A percentile compares a stretch with the other conserved stretches of the same genome.
Evolutionary conservation across 2,113 vertebrate genomes (phyloP).

Genomic region (Callionymus lyra): DNA sequence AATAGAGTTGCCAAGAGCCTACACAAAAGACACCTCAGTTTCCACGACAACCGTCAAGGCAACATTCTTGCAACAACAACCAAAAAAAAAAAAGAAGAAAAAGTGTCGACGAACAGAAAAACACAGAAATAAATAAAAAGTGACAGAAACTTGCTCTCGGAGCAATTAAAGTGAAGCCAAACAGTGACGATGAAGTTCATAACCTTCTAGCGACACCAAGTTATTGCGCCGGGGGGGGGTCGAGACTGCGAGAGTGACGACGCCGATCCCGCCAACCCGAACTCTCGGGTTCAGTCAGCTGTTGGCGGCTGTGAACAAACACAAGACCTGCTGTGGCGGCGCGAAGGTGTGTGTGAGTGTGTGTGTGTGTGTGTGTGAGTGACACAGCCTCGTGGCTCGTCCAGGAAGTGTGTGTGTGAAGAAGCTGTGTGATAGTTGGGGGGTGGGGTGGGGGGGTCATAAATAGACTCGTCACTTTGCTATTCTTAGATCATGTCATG

Average conservation of each 20-base stretch:
- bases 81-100: slow-evolving; percentile 8
- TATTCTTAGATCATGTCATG: too few species aligned
- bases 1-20: slow-evolving; percentile 50
- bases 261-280: slow-evolving; percentile 33
- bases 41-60: slow-evolving; percentile 61
- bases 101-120: slow-evolving; percentile 12
- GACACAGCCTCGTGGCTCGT: too few species aligned
- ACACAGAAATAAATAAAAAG: neutral
- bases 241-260: too few species aligned
- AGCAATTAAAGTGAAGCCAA: neutral
- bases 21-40: slow-evolving; percentile 59
- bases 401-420: neutral
- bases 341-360: too few species aligned
- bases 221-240: too few species aligned
- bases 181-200: neutral
- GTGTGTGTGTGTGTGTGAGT: too few species aligned
- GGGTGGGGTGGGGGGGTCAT: too few species aligned
- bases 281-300: slow-evolving; percentile 46
- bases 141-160: neutral
- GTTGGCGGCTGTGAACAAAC: slow-evolving; percentile 50
- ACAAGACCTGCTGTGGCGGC: slow-evolving; percentile 31
- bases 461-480: too few species aligned
- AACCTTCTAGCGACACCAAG: too few species aligned
- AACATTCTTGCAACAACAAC: too few species aligned
- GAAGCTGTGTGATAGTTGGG: slow-evolving; percentile 8